Base-by-base conservation (phyloP, 2,113 vertebrate genomes). In the Casuarius casuarius region DNA sequence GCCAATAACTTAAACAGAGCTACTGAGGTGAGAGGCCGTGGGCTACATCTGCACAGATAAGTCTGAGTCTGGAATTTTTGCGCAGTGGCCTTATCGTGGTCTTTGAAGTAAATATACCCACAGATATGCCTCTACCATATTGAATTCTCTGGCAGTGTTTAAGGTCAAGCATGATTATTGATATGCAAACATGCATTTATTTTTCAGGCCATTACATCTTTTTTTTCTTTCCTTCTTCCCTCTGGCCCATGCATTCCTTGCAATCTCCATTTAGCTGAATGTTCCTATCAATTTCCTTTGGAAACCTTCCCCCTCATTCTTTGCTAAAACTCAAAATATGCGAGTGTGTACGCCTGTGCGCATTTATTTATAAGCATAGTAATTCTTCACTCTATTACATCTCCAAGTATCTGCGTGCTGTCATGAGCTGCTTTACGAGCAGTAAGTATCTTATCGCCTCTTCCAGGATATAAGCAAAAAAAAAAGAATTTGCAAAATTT, bases 361-460 rank as follows among this genome's bases (percentile, higher is more conserved):
- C 5, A 1, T 96, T 94, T 95, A 83, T 92, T 95, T 91, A 46
- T 35, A 89, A 96, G 84, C 71, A 67, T 52, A 94, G 91, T 94
- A 56, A 29, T 89, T 87, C 82, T 85, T 78, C 85, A 66, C 46
- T 86, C 80, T 46, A 40, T 72, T 77, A 6, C 10, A 15, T 76
- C 75, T 92, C 89, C 67, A 29, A 85, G 22, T 88, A 5, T 85
- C 82, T 94, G 74, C 44, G 14, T 67, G 28, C 63, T 91, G 87
- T 85, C 81, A 59, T 49, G 81, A 85, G 70, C 83, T 68, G 70
- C 80, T 86, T 78, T 93, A 56, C 49, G n/a, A 88, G 33, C 84
- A 70, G 49, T 44, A 33, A 23, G 31, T 79, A 31, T 74, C 70
- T 85, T 79, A 85, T 63, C 63, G 76, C 59, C 63, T 94, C 92